Evolutionary conservation across 2,797 vertebrate genomes (phyloP).

Genomic region (Phrynocephalus guinanensis): DNA sequence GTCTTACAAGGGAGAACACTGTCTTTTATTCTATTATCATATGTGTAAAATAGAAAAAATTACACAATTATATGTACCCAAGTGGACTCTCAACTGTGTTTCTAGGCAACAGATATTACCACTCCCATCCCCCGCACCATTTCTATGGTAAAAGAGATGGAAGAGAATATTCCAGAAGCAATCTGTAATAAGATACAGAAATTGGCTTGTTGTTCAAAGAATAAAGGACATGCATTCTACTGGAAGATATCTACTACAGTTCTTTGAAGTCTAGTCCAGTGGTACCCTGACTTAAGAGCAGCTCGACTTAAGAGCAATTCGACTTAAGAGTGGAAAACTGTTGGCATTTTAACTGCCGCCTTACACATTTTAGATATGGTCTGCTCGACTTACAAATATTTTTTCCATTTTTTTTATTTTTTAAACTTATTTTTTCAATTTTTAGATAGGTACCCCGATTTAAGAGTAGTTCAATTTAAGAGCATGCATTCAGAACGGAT

Average conservation of each 20-base stretch:
- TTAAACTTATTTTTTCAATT: too few species aligned
- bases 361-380: too few species aligned
- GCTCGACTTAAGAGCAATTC: too few species aligned
- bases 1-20: neutral
- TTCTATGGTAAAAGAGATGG: neutral
- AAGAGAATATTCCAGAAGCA: neutral
- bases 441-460: too few species aligned
- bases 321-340: too few species aligned
- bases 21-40: conserved; percentile 8
- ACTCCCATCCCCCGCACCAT: too few species aligned
- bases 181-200: neutral
- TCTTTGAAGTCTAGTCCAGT: neutral
- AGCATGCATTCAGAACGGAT: too few species aligned
- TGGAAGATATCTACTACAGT: neutral
- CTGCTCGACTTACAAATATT: too few species aligned
- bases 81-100: neutral
- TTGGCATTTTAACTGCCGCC: too few species aligned
- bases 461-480: too few species aligned
- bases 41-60: neutral
- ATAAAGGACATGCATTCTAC: neutral
- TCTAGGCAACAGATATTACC: neutral
- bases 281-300: too few species aligned
- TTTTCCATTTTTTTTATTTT: too few species aligned
- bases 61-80: neutral
- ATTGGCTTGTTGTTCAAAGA: conserved; percentile 10